Evolutionary conservation across 2,113 vertebrate species (phyloP).

Genomic region (Neodon shergylaensis): DNA sequence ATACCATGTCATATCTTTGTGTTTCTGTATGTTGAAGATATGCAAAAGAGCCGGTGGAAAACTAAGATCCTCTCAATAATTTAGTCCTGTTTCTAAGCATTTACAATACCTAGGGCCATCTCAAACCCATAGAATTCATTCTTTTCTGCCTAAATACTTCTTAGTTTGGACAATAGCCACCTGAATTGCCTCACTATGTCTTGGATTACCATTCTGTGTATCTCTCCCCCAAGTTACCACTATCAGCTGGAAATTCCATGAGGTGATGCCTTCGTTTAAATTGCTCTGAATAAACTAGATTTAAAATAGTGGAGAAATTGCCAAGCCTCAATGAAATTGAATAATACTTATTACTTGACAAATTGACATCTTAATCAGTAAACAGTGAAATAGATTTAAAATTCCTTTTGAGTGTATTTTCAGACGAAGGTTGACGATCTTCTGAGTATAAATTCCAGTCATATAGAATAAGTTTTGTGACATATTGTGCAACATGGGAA

Average conservation of each 20-base stretch:
- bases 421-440: neutral
- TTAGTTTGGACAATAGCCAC: neutral
- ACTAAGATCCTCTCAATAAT: neutral
- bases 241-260: neutral
- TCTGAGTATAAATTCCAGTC: neutral
- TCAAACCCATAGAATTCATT: neutral
- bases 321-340: neutral
- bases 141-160: neutral
- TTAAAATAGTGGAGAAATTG: neutral
- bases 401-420: neutral
- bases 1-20: neutral
- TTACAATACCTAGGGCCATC: neutral
- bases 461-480: neutral
- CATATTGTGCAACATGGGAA: neutral
- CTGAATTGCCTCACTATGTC: neutral
- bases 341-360: neutral
- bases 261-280: constrained; percentile 4
- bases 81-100: neutral
- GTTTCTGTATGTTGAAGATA: neutral
- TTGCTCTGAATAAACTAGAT: neutral
- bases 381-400: constrained; percentile 7
- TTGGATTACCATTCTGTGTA: neutral
- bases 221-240: neutral
- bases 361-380: neutral
- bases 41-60: neutral